Evolutionary conservation across 2,113 vertebrate species (phyloP), one percentile per base, ranked within the genome.

Genomic region (Hyla sarda): DNA sequence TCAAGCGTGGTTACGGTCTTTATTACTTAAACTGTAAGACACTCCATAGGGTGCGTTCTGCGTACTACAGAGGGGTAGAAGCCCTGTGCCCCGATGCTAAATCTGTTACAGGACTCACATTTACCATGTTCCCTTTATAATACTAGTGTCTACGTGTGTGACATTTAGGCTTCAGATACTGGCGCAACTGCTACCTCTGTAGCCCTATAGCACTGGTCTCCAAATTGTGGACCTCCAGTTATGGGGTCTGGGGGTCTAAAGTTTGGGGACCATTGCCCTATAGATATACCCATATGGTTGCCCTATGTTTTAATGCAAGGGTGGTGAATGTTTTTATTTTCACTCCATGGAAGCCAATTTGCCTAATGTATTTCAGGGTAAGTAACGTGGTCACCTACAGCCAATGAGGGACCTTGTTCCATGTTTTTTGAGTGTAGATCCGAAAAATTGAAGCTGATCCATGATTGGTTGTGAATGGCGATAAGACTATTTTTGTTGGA

Each of bases 1-100:
- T 78, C 60, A 58, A 84, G 45, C 16, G 11, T 76, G 72, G 47
- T 67, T 37, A 47, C 48, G 47, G n/a, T 37, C 48, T 78, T 34
- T n/a, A 54, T 83, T 74, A 6, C 16, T 48, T 21, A n/a, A 0
- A 75, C 41, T 14, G 5, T 71, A 41, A 41, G 34, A 12, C 9
- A 21, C 2, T 69, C 30, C 19, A 19, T 21, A 32, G 28, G 13
- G 1, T 32, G 28, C 9, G 13, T 32, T 67, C 30, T 32, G 6
- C 6, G 14, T 34, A 19, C 65, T 19, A 1, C 25, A 65, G n/a
- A 65, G 12, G 60, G n/a, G n/a, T 28, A 28, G 5, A 30, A 30
- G 14, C 11, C 17, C 14, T 5, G 21, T 41, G 8, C 5, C 56
- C 56, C 41, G 8, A 41, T 58, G 56, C 23, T n/a, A 58, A 58